Percentiles rank a stretch among this genome's conserved stretches.
These are phyloP conservation scores for Euclidia mi DNA, from an alignment of 2,888 invertebrate species.

Conservation along the genomic window DNA sequence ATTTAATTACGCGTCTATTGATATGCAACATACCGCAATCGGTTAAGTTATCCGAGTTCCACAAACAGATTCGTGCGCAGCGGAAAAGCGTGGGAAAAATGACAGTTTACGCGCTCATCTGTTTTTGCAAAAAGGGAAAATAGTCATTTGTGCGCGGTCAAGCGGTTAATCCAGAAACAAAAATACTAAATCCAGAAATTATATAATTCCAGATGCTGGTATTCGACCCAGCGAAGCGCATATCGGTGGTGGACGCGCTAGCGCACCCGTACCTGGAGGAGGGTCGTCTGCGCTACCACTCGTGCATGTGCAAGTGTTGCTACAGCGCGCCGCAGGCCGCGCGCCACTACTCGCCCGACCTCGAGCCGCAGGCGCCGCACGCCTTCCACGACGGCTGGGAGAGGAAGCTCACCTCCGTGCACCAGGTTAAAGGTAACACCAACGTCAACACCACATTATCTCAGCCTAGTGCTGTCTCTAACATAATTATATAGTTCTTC, in stretches of 20 bases:
- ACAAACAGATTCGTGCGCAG: too few relatives aligned
- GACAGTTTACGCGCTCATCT: too few relatives aligned
- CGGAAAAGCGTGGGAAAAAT: too few relatives aligned
- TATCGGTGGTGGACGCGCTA: constrained; percentile 98
- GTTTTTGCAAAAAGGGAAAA: too few relatives aligned
- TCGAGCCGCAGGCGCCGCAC: constrained; percentile 97
- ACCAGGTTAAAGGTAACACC: constrained; percentile 97
- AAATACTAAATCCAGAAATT: not conserved
- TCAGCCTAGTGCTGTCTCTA: too few relatives aligned
- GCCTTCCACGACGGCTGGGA: constrained; percentile 99
- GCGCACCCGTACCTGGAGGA: constrained; percentile 99
- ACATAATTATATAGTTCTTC: too few relatives aligned
- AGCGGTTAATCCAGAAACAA: too few relatives aligned
- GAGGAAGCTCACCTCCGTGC: constrained; percentile 97
- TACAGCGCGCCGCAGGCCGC: constrained; percentile 90
- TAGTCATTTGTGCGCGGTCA: too few relatives aligned
- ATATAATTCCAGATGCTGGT: constrained; percentile 96
- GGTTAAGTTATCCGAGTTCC: too few relatives aligned
- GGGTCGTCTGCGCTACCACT: constrained; percentile 99
- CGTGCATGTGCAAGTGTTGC: constrained; percentile 99
- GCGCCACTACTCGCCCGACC: constrained; percentile 96
- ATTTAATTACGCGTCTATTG: too few relatives aligned
- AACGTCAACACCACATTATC: too few relatives aligned
- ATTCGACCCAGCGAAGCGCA: constrained; percentile 99
- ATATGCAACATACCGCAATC: too few relatives aligned